Evolutionary conservation across 2,113 vertebrate species (phyloP).

Genomic region (Labeo rohita): DNA sequence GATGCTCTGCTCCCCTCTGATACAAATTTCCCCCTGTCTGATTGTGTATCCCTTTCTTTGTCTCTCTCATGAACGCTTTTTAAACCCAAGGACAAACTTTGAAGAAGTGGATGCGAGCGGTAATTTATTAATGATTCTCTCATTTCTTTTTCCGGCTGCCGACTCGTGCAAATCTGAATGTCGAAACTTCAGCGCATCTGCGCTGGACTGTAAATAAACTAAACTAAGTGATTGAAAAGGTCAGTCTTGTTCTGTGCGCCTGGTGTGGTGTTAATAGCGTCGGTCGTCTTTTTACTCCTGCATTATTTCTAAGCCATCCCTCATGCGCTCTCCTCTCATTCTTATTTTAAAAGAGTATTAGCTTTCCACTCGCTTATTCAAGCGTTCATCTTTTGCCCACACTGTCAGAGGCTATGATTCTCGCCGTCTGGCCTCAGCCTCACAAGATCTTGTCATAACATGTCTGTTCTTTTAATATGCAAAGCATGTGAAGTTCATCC

Average conservation of each 20-base stretch:
- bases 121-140: slow-evolving; percentile 25
- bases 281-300: background rate
- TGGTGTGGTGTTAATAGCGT: background rate
- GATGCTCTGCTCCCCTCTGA: background rate
- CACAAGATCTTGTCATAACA: background rate
- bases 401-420: background rate
- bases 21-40: background rate
- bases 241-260: background rate
- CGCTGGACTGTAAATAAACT: slow-evolving; percentile 11
- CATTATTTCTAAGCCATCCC: slow-evolving; percentile 8
- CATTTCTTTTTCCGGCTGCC: background rate
- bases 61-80: background rate
- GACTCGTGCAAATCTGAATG: background rate
- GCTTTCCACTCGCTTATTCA: slow-evolving; percentile 12
- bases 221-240: background rate
- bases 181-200: background rate
- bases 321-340: background rate
- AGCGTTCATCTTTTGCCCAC: background rate
- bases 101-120: background rate
- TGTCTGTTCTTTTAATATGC: slow-evolving; percentile 22
- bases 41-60: slow-evolving; percentile 1
- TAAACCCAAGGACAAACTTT: background rate
- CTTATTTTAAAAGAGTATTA: background rate
- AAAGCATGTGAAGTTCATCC: background rate
- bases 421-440: background rate